A percentile compares a stretch with the other conserved stretches of the same genome.
Evolutionary conservation across 2,797 vertebrate genomes (phyloP).

Genomic region (Liasis olivaceus): DNA sequence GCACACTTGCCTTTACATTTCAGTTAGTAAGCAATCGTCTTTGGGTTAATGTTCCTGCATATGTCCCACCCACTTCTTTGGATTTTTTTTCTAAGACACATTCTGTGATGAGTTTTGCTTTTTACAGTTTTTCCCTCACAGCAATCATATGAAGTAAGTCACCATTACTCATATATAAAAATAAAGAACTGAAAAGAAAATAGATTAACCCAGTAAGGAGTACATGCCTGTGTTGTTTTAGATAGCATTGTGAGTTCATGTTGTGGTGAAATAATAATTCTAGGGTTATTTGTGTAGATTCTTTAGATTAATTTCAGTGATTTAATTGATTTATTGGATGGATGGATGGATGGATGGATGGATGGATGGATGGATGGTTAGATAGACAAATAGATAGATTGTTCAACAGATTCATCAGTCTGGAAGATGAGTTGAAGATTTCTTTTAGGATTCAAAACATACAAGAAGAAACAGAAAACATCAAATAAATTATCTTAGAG

Average conservation of each 20-base stretch:
- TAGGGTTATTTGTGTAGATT: neutral
- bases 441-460: neutral
- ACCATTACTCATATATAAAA: neutral
- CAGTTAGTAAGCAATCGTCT: neutral
- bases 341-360: neutral
- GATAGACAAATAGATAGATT: neutral
- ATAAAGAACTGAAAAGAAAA: neutral
- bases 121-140: neutral
- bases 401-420: neutral
- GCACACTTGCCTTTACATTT: neutral
- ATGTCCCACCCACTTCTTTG: neutral
- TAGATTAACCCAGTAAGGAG: neutral
- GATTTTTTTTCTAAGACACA: neutral
- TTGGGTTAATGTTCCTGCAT: neutral
- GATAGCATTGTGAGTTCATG: neutral
- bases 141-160: neutral
- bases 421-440: neutral
- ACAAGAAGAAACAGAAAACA: neutral
- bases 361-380: neutral
- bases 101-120: neutral
- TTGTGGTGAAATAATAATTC: neutral
- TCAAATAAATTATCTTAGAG: neutral
- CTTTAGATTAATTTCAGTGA: neutral
- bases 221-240: neutral
- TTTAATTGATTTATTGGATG: neutral